Evolutionary conservation across 2,797 vertebrate genomes (phyloP), one percentile per base, ranked within the genome.

Genomic region (Brachymystax lenok): DNA sequence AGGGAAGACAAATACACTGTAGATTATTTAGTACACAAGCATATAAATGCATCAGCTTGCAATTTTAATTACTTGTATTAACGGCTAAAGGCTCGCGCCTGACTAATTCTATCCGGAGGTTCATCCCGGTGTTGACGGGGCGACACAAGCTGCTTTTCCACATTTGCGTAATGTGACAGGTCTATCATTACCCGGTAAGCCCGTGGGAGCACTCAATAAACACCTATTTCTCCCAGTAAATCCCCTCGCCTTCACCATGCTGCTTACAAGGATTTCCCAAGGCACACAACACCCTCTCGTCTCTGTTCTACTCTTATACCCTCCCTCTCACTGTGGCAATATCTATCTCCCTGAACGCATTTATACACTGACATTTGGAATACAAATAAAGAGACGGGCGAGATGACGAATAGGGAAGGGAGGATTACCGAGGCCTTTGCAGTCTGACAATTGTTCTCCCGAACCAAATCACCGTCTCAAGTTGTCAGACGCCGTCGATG

Each of bases 101-200:
- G 92, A 92, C 93, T 95, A 95, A 95, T 95, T 95, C 93, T 91
- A 92, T 92, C 92, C 86, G 76, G 86, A 84, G 82, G 87, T 86
- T 92, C 89, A 90, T 92, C 83, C 10, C 14, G 1, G 51, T 52
- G 86, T 75, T 88, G 81, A 89, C 87, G 86, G 84, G 88, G 84
- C 83, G 83, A 79, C 89, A 80, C 88, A 91, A 91, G 90, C 93
- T 87, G 93, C 93, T 94, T 93, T 89, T 92, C 87, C 87, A 86
- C 93, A 94, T 95, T 94, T 95, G 94, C 92, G 93, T 94, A 95
- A 95, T 95, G 93, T 95, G 94, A 95, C 94, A 94, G 93, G 93
- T 95, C 94, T 95, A 94, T 95, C 94, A 95, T 95, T 95, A 95
- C 94, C 90, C 91, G 80, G 90, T 95, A 95, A 95, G 92, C 93